phyloP scores from a whole-genome alignment of 2,888 invertebrate genomes.

The Synergus itoensis region DNA sequence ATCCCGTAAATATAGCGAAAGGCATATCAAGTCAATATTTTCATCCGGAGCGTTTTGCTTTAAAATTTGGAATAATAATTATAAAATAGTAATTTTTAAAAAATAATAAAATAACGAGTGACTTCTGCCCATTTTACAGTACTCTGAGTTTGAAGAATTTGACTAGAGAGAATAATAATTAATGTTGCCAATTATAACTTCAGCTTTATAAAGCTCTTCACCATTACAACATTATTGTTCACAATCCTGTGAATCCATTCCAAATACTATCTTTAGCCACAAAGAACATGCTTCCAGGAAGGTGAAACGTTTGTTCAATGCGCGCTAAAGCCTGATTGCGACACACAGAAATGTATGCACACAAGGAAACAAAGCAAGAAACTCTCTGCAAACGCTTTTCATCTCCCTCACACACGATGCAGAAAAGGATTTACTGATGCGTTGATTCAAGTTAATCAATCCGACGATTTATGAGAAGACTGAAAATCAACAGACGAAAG shows the following conservation, averaged over 20 bases:
- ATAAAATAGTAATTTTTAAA: too few species aligned
- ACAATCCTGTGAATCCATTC: conserved; percentile 6
- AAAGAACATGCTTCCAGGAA: neutral
- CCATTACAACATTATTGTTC: neutral
- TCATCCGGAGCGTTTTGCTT: too few species aligned
- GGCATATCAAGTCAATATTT: too few species aligned
- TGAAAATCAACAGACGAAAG: neutral
- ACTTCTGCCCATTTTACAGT: too few species aligned
- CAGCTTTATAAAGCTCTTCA: neutral
- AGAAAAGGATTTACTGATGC: neutral
- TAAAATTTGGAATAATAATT: too few species aligned
- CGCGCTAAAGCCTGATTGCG: conserved; percentile 14
- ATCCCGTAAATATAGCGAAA: too few species aligned
- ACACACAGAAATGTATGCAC: neutral
- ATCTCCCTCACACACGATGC: neutral
- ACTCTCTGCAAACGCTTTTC: neutral
- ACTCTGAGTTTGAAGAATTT: too few species aligned
- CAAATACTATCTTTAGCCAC: neutral
- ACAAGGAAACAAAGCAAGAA: neutral
- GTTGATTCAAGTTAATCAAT: conserved; percentile 8
- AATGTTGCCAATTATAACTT: neutral
- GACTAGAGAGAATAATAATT: neutral
- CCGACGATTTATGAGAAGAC: neutral
- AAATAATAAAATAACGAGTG: too few species aligned
- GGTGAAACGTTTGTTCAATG: conserved; percentile 8